phyloP scores from a whole-genome alignment of 1,140 invertebrate species.

The Protaetia brevitarsis region DNA sequence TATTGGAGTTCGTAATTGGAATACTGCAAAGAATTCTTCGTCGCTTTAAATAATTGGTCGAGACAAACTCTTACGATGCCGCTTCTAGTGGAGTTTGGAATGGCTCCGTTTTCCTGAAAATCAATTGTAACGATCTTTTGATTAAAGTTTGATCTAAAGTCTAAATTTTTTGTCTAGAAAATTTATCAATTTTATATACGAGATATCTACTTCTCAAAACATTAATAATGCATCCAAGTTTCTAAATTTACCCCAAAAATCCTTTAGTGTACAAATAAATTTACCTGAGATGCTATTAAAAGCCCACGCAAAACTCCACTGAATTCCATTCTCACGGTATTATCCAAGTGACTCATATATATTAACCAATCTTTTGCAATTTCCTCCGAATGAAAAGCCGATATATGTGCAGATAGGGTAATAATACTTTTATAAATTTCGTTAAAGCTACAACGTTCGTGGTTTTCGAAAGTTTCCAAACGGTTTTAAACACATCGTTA shows the following conservation, averaged over 20 bases:
- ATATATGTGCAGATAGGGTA: not conserved
- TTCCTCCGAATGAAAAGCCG: not conserved
- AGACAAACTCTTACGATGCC: conserved; percentile 53
- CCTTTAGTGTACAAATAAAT: too few relatives aligned
- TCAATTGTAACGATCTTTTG: not conserved
- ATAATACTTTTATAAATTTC: not conserved
- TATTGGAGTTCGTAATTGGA: conserved; percentile 55
- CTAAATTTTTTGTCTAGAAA: too few relatives aligned
- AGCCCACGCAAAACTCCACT: too few relatives aligned
- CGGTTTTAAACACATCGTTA: not conserved
- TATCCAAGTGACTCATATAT: too few relatives aligned
- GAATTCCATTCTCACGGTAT: too few relatives aligned
- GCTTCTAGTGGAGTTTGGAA: conserved; percentile 47
- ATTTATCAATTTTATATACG: too few relatives aligned
- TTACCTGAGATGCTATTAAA: too few relatives aligned
- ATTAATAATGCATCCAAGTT: too few relatives aligned
- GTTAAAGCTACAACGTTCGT: not conserved
- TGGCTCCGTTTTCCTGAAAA: conserved; percentile 44
- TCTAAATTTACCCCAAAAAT: too few relatives aligned
- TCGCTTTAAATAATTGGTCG: conserved; percentile 51
- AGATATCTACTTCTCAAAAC: too few relatives aligned
- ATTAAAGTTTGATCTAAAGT: not conserved
- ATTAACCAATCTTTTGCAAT: not conserved
- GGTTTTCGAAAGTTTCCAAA: not conserved
- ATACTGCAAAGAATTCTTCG: conserved; percentile 52